phyloP scores from a whole-genome alignment of 2,797 vertebrate genomes.

The Remorina albescens region DNA sequence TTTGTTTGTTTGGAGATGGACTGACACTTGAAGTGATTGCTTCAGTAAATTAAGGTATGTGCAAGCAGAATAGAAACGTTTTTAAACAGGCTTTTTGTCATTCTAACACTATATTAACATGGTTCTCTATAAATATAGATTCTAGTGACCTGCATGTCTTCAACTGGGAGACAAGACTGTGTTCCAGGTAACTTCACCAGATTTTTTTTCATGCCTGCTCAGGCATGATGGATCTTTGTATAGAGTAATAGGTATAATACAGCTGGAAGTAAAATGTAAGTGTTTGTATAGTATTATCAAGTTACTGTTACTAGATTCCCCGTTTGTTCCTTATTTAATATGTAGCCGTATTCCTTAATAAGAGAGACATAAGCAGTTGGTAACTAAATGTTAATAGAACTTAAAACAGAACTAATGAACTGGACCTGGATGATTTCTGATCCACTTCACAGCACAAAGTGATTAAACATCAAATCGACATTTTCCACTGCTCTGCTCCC shows the following conservation, averaged over 20 bases:
- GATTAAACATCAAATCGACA: constrained; percentile 55
- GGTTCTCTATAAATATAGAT: too few relatives aligned
- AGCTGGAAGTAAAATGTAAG: not conserved
- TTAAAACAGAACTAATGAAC: constrained; percentile 42
- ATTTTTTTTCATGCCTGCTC: too few relatives aligned
- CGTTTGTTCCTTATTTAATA: constrained; percentile 3
- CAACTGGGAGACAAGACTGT: too few relatives aligned
- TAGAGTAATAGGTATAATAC: not conserved
- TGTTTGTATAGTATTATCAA: not conserved
- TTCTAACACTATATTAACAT: too few relatives aligned
- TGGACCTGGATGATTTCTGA: constrained; percentile 32
- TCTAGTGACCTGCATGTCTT: too few relatives aligned
- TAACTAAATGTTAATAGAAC: constrained; percentile 8
- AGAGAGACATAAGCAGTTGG: constrained; percentile 6
- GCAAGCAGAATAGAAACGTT: too few relatives aligned
- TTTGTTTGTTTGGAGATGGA: too few relatives aligned
- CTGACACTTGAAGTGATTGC: too few relatives aligned
- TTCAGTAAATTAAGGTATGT: too few relatives aligned
- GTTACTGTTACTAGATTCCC: constrained; percentile 4
- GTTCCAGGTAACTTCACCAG: too few relatives aligned
- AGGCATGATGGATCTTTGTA: too few relatives aligned
- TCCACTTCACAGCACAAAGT: constrained; percentile 60
- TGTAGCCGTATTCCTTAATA: not conserved
- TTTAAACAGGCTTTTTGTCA: too few relatives aligned
- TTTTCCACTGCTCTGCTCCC: constrained; percentile 44